These are phyloP conservation scores for Shinisaurus crocodilurus DNA, from an alignment of 2,113 vertebrate genomes.

Conservation along the genomic window DNA sequence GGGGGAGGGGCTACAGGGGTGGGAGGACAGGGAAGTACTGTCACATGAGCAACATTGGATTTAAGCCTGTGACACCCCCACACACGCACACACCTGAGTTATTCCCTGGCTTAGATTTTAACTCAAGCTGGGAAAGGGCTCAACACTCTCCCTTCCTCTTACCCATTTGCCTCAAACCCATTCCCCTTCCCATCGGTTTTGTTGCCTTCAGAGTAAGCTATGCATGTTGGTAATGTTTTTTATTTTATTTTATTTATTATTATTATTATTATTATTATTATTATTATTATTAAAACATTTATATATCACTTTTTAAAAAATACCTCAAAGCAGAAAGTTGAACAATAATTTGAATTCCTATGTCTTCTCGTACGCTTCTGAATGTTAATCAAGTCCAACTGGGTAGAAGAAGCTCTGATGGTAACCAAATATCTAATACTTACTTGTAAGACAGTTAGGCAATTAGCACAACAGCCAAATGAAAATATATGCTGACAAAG, in stretches of 20 bases:
- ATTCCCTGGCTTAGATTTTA: not conserved
- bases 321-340: not conserved
- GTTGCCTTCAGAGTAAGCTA: not conserved
- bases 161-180: not conserved
- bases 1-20: too few relatives aligned
- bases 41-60: too few relatives aligned
- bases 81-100: not conserved
- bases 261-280: too few relatives aligned
- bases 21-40: too few relatives aligned
- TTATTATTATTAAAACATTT: too few relatives aligned
- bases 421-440: not conserved
- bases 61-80: not conserved
- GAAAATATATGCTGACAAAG: conserved; percentile 3
- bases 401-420: not conserved
- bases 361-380: not conserved
- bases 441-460: not conserved
- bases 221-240: not conserved
- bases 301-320: not conserved
- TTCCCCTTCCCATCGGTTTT: not conserved
- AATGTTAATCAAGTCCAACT: not conserved
- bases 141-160: not conserved
- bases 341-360: not conserved
- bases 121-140: not conserved
- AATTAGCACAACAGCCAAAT: not conserved
- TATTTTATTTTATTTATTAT: too few relatives aligned